Conservation (phyloP, 2,888 invertebrate genomes). For the Himalopsyche anomala region DNA sequence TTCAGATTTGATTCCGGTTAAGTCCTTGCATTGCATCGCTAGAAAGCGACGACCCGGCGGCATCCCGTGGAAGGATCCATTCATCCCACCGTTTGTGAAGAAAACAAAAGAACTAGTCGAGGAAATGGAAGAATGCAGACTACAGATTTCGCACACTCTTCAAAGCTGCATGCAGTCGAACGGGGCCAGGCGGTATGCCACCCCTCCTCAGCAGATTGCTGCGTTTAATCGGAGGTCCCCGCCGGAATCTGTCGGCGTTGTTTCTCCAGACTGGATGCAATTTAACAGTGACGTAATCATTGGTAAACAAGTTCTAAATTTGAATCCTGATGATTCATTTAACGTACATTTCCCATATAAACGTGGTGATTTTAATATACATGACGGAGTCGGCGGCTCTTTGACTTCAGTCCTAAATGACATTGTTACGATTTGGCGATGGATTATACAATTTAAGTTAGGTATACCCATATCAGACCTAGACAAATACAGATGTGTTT, state of each 20-base stretch:
- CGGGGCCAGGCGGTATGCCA: conserved; percentile 87
- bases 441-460: conserved; percentile 85
- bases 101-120: conserved; percentile 83
- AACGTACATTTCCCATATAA: conserved; percentile 94
- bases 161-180: conserved; percentile 91
- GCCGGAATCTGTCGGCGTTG: conserved; percentile 80
- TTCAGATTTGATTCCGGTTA: conserved; percentile 91
- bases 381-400: conserved; percentile 90
- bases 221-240: conserved; percentile 89
- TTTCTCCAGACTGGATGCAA: conserved; percentile 80
- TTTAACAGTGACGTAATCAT: conserved; percentile 82
- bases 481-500: conserved; percentile 88
- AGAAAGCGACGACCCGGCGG: conserved; percentile 78
- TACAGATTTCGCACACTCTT: conserved; percentile 90
- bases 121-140: conserved; percentile 89
- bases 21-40: conserved; percentile 91
- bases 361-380: conserved; percentile 92
- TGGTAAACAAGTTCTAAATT: conserved; percentile 86
- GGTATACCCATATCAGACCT: conserved; percentile 84
- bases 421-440: conserved; percentile 92
- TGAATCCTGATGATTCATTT: conserved; percentile 83
- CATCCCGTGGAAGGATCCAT: conserved; percentile 77
- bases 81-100: conserved; percentile 81
- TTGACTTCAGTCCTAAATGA: conserved; percentile 89
- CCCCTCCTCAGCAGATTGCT: conserved; percentile 92